Evolutionary conservation across 2,113 vertebrate genomes (phyloP).

Genomic region (Picathartes gymnocephalus): DNA sequence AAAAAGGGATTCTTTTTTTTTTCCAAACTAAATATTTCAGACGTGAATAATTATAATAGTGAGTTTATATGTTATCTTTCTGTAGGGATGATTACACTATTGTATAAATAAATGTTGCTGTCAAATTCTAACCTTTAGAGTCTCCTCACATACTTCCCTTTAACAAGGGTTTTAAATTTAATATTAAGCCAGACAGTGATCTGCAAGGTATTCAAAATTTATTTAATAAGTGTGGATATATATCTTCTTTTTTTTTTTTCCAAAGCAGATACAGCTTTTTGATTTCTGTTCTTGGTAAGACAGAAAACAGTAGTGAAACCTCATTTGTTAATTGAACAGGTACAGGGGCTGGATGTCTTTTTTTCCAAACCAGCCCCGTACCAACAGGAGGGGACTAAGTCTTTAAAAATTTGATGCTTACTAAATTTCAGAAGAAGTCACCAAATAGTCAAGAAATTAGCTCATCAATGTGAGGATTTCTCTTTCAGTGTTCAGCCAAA

Average conservation of each 20-base stretch:
- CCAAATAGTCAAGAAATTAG: background rate
- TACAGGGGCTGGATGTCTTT: background rate
- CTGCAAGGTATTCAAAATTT: background rate
- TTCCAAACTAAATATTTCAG: background rate
- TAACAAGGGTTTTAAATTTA: background rate
- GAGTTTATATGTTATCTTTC: background rate
- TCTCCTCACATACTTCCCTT: background rate
- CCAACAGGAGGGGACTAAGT: background rate
- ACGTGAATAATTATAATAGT: background rate
- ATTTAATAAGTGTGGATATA: background rate
- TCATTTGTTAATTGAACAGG: background rate
- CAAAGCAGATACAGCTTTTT: background rate
- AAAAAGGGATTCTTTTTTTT: background rate
- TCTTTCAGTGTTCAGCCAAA: constrained; percentile 94
- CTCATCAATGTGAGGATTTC: constrained; percentile 3
- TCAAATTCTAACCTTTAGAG: background rate
- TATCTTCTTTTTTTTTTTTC: background rate
- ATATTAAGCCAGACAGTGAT: background rate
- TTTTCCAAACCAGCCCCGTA: background rate
- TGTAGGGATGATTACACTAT: background rate
- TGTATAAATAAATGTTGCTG: background rate
- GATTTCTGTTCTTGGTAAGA: background rate
- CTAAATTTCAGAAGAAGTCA: background rate
- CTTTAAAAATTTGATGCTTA: background rate
- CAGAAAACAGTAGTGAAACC: background rate